Percentiles rank a stretch among this genome's conserved stretches.
Conservation (phyloP, 2,797 vertebrate genomes). For the Chaetophractus vellerosus region DNA sequence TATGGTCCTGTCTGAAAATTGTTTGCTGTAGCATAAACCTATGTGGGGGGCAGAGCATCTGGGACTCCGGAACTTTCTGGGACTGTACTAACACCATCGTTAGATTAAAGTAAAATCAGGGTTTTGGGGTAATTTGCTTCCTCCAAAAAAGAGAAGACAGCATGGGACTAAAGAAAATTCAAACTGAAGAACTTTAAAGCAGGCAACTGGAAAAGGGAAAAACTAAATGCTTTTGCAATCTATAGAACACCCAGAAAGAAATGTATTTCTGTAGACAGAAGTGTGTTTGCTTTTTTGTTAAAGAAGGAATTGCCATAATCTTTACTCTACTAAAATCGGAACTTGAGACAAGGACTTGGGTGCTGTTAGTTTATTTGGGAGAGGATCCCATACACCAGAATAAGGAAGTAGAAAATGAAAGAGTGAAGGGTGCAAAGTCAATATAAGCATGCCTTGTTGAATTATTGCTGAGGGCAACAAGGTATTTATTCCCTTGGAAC, state of each 20-base stretch:
- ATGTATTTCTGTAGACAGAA: background rate
- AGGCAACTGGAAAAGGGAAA: background rate
- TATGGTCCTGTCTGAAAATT: background rate
- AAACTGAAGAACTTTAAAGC: constrained; percentile 9
- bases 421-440: background rate
- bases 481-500: background rate
- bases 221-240: background rate
- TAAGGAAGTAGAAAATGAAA: background rate
- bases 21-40: background rate
- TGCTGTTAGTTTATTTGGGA: background rate
- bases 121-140: background rate
- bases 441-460: background rate
- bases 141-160: constrained; percentile 4
- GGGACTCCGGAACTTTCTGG: too few relatives aligned
- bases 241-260: background rate
- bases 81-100: fast-evolving
- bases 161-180: background rate
- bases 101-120: background rate
- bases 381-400: background rate
- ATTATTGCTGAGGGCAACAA: background rate
- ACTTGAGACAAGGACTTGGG: background rate
- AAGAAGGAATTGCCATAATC: background rate
- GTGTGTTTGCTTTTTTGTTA: background rate
- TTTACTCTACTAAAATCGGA: background rate
- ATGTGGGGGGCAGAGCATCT: background rate